Evolutionary conservation across 64 coral and sea anemone species (phyloP), one percentile per base, ranked within the genome.

Genomic region (Astreopora myriophthalma): DNA sequence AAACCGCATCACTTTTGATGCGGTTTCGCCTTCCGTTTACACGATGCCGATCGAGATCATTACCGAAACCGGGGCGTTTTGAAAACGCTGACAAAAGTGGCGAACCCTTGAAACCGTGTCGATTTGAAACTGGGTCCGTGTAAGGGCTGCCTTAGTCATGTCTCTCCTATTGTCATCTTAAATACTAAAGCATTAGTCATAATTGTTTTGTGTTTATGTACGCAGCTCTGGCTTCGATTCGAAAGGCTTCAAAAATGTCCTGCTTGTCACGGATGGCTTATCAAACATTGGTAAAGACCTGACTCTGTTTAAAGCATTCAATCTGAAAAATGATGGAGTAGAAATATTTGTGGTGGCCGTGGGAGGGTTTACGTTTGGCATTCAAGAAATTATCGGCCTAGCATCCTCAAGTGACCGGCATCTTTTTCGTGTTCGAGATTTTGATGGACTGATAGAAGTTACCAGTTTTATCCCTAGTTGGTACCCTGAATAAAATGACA

Each of bases 331-430:
- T 19, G 57, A 35, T 6, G 79, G 79, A n/a, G 57, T 83, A 3
- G 79, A 83, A 29, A 83, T 83, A 63, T 83, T 83, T 39, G 79
- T 83, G 16, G 79, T 83, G 22, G 79, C 79, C 38, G 79, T 83
- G 0, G 79, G 79, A 16, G 79, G 79, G 0, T 83, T 83, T 57
- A 24, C 55, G 3, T 83, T 64, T 37, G 79, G 79, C 14, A 39
- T 83, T 62, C 51, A 83, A 38, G 79, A 83, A 30, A 83, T 83
- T 11, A 34, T 83, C 33, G 79, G 79, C 3, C 58, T 83, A 1
- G 58, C 55, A 11, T 83, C 79, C 7, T 65, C 79, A 27, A 83
- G 31, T 38, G 79, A 83, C 52, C 9, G 31, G 32, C 79, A 83
- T 83, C 9, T 83, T 36, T 83, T 38, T 65, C 79, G 79, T 20